Percentiles rank a stretch among this genome's conserved stretches.
Evolutionary conservation across 2,113 vertebrate genomes (phyloP).

Genomic region (Mohoua ochrocephala): DNA sequence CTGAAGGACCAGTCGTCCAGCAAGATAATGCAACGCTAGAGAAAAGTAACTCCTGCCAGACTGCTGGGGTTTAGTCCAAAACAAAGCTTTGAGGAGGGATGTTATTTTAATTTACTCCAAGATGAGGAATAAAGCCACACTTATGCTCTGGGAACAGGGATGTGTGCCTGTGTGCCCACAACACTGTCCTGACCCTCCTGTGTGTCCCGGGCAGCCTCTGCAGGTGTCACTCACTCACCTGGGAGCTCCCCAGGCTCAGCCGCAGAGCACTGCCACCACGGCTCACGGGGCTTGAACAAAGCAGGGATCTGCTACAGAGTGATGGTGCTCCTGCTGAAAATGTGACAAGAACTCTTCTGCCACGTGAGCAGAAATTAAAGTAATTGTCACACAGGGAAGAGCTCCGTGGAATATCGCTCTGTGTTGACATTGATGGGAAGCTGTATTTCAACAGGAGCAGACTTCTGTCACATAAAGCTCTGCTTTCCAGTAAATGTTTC

Average conservation of each 20-base stretch:
- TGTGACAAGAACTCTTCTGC: neutral
- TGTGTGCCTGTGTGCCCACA: neutral
- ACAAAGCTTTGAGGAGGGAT: accelerated
- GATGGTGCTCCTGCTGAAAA: accelerated
- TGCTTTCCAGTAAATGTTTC: neutral
- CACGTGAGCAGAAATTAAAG: neutral
- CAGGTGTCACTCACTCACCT: neutral
- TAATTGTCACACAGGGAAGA: neutral
- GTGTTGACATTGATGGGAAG: neutral
- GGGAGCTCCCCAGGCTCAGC: neutral
- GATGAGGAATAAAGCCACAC: neutral
- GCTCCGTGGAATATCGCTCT: neutral
- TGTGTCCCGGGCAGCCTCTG: too few species aligned
- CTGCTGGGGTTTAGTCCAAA: neutral
- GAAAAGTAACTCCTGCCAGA: neutral
- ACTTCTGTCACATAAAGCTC: neutral
- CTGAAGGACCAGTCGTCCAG: neutral
- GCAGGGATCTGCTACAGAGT: accelerated
- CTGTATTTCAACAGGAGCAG: neutral
- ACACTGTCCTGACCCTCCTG: accelerated
- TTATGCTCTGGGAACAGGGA: neutral
- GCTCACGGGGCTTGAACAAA: neutral
- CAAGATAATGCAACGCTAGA: neutral
- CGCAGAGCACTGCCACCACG: neutral
- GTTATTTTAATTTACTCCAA: neutral